Percentiles rank a stretch among this genome's conserved stretches.
Evolutionary conservation across 2,113 vertebrate genomes (phyloP).

Genomic region (Alouatta palliata): DNA sequence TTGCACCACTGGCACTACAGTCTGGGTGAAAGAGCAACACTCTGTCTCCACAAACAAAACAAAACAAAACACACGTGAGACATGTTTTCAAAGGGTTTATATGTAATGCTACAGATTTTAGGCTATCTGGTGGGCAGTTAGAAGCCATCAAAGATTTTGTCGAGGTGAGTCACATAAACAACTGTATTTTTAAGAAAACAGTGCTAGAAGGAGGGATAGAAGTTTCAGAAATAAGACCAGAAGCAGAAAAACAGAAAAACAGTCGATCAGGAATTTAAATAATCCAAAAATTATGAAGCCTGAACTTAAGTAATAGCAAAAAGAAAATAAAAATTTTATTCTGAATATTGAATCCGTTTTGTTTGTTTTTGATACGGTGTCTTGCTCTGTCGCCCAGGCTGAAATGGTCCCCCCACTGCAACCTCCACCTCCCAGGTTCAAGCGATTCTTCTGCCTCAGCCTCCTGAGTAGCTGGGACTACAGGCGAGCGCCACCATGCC

Average conservation of each 20-base stretch:
- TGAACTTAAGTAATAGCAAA: not conserved
- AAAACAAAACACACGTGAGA: not conserved
- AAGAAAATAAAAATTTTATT: not conserved
- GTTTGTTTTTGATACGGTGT: too few species aligned
- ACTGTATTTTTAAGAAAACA: not conserved
- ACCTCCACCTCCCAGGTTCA: too few species aligned
- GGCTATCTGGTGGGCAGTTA: not conserved
- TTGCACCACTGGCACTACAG: too few species aligned
- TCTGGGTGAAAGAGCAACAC: too few species aligned
- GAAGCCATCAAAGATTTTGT: not conserved
- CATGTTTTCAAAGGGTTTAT: not conserved
- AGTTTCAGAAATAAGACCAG: not conserved
- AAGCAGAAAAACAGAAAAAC: not conserved
- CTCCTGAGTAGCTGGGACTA: too few species aligned
- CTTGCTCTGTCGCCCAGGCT: too few species aligned
- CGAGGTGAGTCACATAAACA: not conserved
- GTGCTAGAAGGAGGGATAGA: not conserved
- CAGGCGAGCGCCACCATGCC: too few species aligned
- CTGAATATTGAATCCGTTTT: not conserved
- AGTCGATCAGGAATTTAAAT: not conserved
- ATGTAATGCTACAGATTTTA: not conserved
- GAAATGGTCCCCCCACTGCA: too few species aligned
- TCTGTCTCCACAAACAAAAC: too few species aligned
- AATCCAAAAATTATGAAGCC: not conserved
- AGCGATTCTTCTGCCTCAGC: too few species aligned